Conservation (phyloP, 2,113 vertebrate species). For the Cyrtonyx montezumae region DNA sequence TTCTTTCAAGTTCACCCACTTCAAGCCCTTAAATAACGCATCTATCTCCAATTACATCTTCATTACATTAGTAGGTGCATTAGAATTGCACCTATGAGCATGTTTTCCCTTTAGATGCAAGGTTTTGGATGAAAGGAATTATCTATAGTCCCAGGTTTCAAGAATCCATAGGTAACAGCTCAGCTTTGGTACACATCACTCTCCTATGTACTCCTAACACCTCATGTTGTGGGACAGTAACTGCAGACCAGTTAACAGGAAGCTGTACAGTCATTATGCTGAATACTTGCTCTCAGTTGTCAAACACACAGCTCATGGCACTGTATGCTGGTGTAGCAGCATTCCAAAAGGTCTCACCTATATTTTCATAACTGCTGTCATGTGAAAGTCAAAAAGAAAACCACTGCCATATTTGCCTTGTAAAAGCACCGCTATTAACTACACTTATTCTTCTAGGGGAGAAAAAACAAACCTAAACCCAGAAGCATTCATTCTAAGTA, state of each 20-base stretch:
- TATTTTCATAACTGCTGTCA: neutral
- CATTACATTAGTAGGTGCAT: neutral
- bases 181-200: neutral
- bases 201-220: neutral
- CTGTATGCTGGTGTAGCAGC: neutral
- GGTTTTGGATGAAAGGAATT: neutral
- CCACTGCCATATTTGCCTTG: neutral
- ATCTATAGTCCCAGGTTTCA: neutral
- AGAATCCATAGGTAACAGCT: neutral
- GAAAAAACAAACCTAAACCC: neutral
- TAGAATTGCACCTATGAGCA: neutral
- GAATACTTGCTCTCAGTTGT: neutral
- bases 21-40: neutral
- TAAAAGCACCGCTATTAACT: neutral
- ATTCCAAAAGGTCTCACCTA: neutral
- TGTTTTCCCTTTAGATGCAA: neutral
- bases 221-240: neutral
- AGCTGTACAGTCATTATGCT: neutral
- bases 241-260: neutral
- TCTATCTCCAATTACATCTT: neutral
- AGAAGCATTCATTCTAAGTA: neutral
- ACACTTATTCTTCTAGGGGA: neutral
- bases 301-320: neutral
- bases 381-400: neutral
- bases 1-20: neutral